Base-by-base conservation (phyloP, 1,140 invertebrate species). In the Oncopodura yosiiana region DNA sequence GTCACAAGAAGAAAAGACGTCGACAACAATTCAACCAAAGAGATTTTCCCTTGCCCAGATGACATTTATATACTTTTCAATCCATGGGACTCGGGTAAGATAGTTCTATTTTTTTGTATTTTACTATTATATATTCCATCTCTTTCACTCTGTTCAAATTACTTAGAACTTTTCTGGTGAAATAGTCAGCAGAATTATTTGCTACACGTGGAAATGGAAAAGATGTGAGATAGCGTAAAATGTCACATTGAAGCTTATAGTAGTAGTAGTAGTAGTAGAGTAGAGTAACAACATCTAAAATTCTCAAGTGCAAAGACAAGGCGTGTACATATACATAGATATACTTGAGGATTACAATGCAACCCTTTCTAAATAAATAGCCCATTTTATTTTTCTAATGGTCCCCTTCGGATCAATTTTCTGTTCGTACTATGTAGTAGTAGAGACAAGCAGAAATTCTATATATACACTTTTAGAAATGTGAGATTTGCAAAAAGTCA, bases 11-110 rank as follows among this genome's bases (percentile, higher is more conserved):
- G 75, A 29, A 66, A 67, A 43, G 75, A n/a, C 1, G 62, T 68
- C 5, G 66, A 61, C 23, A 23, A 56, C 62, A 23, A 67, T n/a
- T 21, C 11, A 44, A 56, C 21, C 29, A 11, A 57, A 11, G 46
- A 58, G 18, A 21, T 56, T 19, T 65, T 48, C 58, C 46, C 75
- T 55, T 75, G 74, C 42, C 71, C 78, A 26, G 75, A 79, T 55
- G 77, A 76, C 18, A 67, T 88, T 37, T 89, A 84, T 68, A 70
- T 89, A n/a, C 71, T 88, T 3, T 88, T 87, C 68, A 89, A 89
- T 70, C 84, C 86, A 2, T 88, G 85, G 85, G 74, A 78, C 58
- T 76, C 79, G 75, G 80, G 86, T 87, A 71, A 68, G 68, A 37
- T 58, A 56, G 27, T 59, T 39, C 5, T 46, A 21, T 57, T n/a